Evolutionary conservation across 2,113 vertebrate species (phyloP), one percentile per base, ranked within the genome.

Genomic region (Arothron firmamentum): DNA sequence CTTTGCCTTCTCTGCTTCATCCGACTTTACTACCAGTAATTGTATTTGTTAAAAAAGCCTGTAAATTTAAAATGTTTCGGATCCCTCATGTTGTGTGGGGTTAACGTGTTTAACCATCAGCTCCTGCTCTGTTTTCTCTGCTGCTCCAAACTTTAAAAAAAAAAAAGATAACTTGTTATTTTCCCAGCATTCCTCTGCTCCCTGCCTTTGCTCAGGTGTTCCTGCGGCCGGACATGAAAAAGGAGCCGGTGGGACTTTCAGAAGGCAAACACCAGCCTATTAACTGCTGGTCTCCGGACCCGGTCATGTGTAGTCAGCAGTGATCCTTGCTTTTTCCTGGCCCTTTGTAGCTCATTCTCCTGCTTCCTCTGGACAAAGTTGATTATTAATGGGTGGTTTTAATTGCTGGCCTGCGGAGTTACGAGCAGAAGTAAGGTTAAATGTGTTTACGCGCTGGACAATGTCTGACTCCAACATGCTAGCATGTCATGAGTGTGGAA

Each of bases 231-330:
- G 34, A 12, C 11, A 11, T 13, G 50, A 11, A 20, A 21, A 16
- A 1, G 14, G 13, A 18, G 23, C 9, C 51, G 58, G 52, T 15
- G 34, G 15, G 19, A 20, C 19, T 46, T 19, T 67, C 47, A 70
- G 72, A 72, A 58, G 62, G 67, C 41, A 81, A 82, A 60, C 56
- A 67, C 3, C 2, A 17, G 23, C 63, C 49, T 70, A 75, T 72
- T 75, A 79, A 59, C 59, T 18, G 69, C 77, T 81, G 70, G 78
- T 78, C 59, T 77, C 62, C 62, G 74, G 70, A 66, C 78, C 60
- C 74, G 43, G 23, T 60, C 25, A 31, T 68, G 50, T 56, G 18
- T 25, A 42, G 71, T 56, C 19, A 43, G 46, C 28, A 66, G 23
- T 52, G 52, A 65, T 62, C 53, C 31, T 55, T 31, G 48, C 54